Percentiles rank a stretch among this genome's conserved stretches.
phyloP scores from a whole-genome alignment of 2,888 invertebrate species.

The Steinernema carpocapsae region DNA sequence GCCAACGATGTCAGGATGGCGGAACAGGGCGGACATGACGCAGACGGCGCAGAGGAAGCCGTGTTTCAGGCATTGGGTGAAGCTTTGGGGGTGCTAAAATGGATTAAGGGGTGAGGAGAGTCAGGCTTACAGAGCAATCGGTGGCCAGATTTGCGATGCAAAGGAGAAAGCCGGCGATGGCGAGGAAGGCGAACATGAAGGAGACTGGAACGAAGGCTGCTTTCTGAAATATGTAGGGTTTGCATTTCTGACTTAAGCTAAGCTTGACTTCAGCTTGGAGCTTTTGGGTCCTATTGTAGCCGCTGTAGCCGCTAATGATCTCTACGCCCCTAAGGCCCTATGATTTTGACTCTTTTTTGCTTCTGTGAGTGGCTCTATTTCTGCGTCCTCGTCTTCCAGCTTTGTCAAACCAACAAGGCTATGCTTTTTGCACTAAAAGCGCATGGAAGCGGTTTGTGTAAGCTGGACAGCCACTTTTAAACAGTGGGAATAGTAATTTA shows the following conservation, averaged over 20 bases:
- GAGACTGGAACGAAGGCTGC: not conserved
- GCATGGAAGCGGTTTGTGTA: not conserved
- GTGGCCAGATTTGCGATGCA: not conserved
- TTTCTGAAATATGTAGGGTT: not conserved
- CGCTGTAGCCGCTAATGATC: constrained; percentile 11
- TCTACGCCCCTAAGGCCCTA: not conserved
- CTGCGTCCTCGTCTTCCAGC: not conserved
- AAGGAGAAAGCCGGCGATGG: not conserved
- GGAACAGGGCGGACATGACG: constrained; percentile 11
- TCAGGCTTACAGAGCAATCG: not conserved
- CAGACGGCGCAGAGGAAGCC: not conserved
- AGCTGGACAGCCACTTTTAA: too few species aligned
- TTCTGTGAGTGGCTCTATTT: not conserved
- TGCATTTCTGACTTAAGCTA: too few species aligned
- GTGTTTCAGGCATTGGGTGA: constrained; percentile 10
- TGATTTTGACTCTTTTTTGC: not conserved
- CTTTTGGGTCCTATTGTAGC: not conserved
- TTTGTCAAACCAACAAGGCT: not conserved
- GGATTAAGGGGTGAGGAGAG: not conserved
- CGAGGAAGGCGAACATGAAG: not conserved
- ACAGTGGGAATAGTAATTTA: too few species aligned
- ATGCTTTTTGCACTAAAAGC: not conserved
- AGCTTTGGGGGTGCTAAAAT: constrained; percentile 6
- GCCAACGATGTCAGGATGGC: constrained; percentile 4
- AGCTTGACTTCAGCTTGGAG: too few species aligned